Base-by-base conservation (phyloP, 2,113 vertebrate genomes). In the Chamaetylas fuelleborni region DNA sequence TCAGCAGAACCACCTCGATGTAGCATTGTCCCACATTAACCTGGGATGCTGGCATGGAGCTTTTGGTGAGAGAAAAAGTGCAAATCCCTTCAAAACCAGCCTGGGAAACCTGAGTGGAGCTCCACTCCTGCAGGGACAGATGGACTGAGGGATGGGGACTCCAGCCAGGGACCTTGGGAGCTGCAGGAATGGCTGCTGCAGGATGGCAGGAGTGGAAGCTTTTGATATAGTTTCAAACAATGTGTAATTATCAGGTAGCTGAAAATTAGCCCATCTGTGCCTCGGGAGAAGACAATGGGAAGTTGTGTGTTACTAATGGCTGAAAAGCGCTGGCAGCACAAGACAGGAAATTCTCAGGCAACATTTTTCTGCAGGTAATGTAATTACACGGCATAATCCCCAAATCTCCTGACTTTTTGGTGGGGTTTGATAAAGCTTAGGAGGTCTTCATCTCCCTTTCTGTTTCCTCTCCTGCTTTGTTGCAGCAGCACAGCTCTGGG, bases 211-310 rank as follows among this genome's bases (percentile, higher is more conserved):
- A 95, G 56, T 33, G 78, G 94, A 84, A 96, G 95, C 92, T 92
- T 96, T 95, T 88, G 94, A 97, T 96, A 92, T 69, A 18, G 69
- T 92, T 97, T 96, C 96, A 94, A 97, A 97, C 92, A 94, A 95
- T 78, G 88, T 48, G 88, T 93, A 97, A 97, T 95, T 96, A 95
- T 97, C 96, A 97, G 96, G 96, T 95, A 97, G 91, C 83, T 96
- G 94, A 88, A 97, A 96, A 96, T 94, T 86, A 93, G 96, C 95
- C 94, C 95, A 93, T 95, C 96, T 96, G 92, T 88, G 95, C 96
- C 95, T 97, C 76, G 0, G 80, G 95, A 86, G 42, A 86, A 96
- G 92, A 96, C 95, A 96, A 94, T 92, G 94, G 47, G 72, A 81
- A 96, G 86, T 81, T 92, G 58, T 86, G 94, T 97, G 96, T 97